Base-by-base conservation (phyloP, 2,888 invertebrate genomes). In the Biston betularia region DNA sequence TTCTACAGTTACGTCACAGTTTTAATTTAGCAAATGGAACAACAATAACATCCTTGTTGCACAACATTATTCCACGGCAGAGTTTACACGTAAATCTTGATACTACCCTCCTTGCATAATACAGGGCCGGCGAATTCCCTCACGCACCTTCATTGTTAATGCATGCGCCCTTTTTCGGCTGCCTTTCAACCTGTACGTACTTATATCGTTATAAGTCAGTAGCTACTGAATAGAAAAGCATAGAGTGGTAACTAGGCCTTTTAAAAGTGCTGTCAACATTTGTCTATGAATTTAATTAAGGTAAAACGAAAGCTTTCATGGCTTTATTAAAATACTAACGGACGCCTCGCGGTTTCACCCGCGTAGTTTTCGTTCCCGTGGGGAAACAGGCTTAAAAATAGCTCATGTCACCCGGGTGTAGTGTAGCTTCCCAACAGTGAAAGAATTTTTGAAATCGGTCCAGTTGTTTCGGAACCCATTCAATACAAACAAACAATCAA, bases 91-190 rank as follows among this genome's bases (percentile, higher is more conserved):
- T 49, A 58, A 58, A 58, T 58, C 58, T 58, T 49, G 49, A 14
- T 56, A 10, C 8, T 49, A 58, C 48, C 58, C 42, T 49, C 40
- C 49, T 49, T 57, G 49, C 58, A 58, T 58, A 58, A 58, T 58
- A 58, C 58, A 58, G 40, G 33, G 49, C 58, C 58, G 58, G 58
- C 58, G 24, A 58, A 58, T 58, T 49, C 58, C 58, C 49, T 58
- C 58, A 58, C 58, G 58, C 24, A 49, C 40, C 58, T 45, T 48
- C 57, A 49, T 58, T 58, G 58, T 58, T 58, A 58, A 58, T 58
- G 58, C 58, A 58, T 38, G 58, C n/a, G 58, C 33, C 58, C 49
- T 42, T 58, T 58, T 58, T 58, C 58, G 58, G 49, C 49, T 49
- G 49, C 58, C 58, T 58, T 58, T 49, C 58, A 58, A 49, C 58